These are phyloP conservation scores for Zoanthus solanderi DNA, from an alignment of 92 coral and sea anemone species.

Conservation along the genomic window DNA sequence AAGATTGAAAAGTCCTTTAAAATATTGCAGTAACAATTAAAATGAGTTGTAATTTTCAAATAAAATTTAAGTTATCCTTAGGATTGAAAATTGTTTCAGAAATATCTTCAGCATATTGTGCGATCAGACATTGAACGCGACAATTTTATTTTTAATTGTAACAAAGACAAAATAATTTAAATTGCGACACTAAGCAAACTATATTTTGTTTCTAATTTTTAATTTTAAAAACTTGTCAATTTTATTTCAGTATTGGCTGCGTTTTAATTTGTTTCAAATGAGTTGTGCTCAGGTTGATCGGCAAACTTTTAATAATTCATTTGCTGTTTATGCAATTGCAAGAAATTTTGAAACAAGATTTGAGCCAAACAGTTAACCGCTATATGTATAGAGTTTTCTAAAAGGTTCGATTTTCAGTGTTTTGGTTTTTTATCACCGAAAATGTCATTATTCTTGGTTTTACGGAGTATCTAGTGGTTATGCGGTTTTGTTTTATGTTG, in stretches of 20 bases:
- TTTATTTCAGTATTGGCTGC: not conserved
- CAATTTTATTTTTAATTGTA: not conserved
- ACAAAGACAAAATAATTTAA: not conserved
- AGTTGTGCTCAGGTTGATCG: not conserved
- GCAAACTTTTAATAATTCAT: slow-evolving; percentile 1
- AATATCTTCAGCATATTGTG: not conserved
- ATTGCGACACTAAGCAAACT: not conserved
- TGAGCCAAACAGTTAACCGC: not conserved
- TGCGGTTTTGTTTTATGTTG: slow-evolving; percentile 11
- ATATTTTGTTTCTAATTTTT: not conserved
- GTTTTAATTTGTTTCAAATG: not conserved
- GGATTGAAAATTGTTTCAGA: not conserved
- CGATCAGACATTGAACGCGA: no score
- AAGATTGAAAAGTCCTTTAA: not conserved
- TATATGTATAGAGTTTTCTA: not conserved
- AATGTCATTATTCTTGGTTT: not conserved
- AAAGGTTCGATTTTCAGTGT: not conserved
- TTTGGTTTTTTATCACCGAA: not conserved
- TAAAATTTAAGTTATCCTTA: not conserved
- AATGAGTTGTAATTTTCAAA: slow-evolving; percentile 25
- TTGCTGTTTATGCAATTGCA: not conserved
- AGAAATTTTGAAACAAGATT: not conserved
- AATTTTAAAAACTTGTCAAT: slow-evolving; percentile 29
- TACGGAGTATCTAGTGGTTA: not conserved
- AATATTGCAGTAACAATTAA: not conserved